These are phyloP conservation scores for Protaetia brevitarsis DNA, from an alignment of 1,140 invertebrate species.

Conservation along the genomic window DNA sequence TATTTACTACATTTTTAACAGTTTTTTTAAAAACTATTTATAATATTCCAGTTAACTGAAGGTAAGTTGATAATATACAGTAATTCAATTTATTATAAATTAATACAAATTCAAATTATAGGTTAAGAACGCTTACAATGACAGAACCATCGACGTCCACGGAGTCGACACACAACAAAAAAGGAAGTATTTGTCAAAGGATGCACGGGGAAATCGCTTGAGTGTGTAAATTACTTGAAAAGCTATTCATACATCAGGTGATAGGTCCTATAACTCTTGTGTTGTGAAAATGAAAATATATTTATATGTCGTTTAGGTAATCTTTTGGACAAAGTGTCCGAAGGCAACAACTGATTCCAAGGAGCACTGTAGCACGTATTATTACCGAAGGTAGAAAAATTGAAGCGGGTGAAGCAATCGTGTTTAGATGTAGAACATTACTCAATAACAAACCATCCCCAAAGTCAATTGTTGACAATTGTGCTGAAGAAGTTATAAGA, in stretches of 20 bases:
- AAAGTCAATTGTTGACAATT: slow-evolving; percentile 1
- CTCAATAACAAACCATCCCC: neutral
- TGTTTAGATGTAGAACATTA: neutral
- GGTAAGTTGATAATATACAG: too few species aligned
- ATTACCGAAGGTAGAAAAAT: neutral
- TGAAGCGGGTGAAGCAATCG: neutral
- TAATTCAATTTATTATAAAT: too few species aligned
- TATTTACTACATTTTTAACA: too few species aligned
- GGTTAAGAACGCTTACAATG: too few species aligned
- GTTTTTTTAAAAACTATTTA: too few species aligned
- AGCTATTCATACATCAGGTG: too few species aligned
- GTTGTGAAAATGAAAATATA: neutral
- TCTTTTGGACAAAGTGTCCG: neutral
- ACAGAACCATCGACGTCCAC: too few species aligned
- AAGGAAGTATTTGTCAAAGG: neutral
- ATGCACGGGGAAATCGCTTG: neutral
- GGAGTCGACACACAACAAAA: too few species aligned
- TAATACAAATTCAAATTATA: too few species aligned
- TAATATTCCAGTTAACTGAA: too few species aligned
- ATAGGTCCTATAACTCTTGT: neutral
- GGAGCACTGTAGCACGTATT: neutral
- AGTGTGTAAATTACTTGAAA: slow-evolving; percentile 1
- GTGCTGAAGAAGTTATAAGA: slow-evolving; percentile 7
- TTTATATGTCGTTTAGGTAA: slow-evolving; percentile 7
- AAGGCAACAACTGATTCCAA: neutral